These are phyloP conservation scores for Podilymbus podiceps DNA, from an alignment of 2,113 vertebrate genomes.

Conservation along the genomic window DNA sequence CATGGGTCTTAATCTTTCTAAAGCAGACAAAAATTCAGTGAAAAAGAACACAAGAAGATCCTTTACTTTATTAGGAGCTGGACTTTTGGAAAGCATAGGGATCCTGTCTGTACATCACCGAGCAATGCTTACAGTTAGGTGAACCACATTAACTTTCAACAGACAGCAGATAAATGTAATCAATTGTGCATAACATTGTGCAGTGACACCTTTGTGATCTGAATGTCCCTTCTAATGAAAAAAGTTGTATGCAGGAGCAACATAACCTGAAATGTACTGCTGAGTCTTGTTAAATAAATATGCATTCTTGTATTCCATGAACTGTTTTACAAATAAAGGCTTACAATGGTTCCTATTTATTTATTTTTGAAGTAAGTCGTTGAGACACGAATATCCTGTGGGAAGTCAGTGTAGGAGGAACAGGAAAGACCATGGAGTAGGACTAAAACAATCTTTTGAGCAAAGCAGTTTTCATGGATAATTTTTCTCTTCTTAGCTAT, in stretches of 20 bases:
- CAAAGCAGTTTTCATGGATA: background rate
- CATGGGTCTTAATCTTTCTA: background rate
- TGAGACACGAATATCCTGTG: background rate
- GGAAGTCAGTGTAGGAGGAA: background rate
- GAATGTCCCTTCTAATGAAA: background rate
- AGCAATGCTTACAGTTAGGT: background rate
- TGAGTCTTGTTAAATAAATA: background rate
- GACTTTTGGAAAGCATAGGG: background rate
- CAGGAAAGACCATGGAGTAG: background rate
- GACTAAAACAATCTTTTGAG: background rate
- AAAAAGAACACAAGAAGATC: background rate
- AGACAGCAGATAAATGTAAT: background rate
- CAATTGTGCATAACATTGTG: background rate
- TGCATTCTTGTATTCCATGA: background rate
- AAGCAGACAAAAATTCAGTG: background rate
- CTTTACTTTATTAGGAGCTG: background rate
- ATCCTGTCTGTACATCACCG: background rate
- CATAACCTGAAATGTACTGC: background rate
- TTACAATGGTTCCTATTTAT: background rate
- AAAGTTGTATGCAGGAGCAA: background rate
- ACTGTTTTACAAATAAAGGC: background rate
- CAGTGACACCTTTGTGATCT: background rate
- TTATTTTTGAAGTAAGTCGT: constrained; percentile 12
- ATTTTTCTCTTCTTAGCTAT: background rate
- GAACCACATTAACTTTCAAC: background rate